Conservation (phyloP, 2,797 vertebrate genomes). For the Enteromius afrohamiltoni region DNA sequence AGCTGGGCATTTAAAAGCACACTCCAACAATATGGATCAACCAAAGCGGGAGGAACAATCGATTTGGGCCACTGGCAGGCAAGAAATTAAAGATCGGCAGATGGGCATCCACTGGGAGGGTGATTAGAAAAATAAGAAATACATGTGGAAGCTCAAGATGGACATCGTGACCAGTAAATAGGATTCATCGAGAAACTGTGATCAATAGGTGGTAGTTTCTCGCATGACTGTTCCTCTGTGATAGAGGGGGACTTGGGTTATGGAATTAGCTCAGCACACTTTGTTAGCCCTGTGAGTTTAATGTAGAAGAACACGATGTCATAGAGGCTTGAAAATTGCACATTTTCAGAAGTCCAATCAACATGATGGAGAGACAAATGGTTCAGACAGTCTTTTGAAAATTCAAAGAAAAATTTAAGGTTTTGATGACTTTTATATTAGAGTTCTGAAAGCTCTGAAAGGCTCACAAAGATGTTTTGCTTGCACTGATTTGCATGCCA, state of each 20-base stretch:
- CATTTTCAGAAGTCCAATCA: conserved; percentile 8
- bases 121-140: conserved; percentile 59
- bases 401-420: background rate
- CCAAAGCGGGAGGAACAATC: conserved; percentile 51
- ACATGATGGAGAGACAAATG: background rate
- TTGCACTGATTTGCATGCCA: background rate
- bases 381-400: background rate
- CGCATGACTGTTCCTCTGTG: conserved; percentile 54
- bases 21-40: conserved; percentile 59
- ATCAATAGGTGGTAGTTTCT: conserved; percentile 63
- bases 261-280: conserved; percentile 28
- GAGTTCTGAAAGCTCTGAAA: background rate
- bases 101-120: conserved; percentile 56
- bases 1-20: conserved; percentile 58
- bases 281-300: conserved; percentile 29
- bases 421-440: background rate
- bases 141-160: conserved; percentile 55
- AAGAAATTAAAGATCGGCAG: conserved; percentile 54
- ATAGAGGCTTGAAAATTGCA: conserved; percentile 9
- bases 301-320: conserved; percentile 26
- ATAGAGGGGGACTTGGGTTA: conserved; percentile 39
- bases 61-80: conserved; percentile 53
- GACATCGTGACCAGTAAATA: conserved; percentile 50
- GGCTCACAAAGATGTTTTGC: background rate
- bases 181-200: conserved; percentile 57